These are phyloP conservation scores for Crematogaster levior DNA, from an alignment of 2,888 invertebrate genomes.

Conservation along the genomic window DNA sequence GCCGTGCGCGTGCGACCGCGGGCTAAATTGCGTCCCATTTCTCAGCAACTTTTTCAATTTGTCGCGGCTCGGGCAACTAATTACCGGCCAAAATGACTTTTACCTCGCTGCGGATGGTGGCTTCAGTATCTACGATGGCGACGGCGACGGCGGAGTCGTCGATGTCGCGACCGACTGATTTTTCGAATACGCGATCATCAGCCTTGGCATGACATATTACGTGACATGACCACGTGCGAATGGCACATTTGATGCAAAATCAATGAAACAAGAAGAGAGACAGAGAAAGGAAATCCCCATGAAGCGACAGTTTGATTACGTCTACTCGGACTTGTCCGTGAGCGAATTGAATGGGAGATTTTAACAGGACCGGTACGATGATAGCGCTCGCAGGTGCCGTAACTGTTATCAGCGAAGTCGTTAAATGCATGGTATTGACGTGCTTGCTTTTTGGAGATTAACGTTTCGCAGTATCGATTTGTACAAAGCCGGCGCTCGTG, in stretches of 20 bases:
- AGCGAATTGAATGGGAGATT: slow-evolving; percentile 34
- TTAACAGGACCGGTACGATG: background rate
- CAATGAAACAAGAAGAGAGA: slow-evolving; percentile 10
- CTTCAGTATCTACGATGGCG: slow-evolving; percentile 36
- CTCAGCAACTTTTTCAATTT: slow-evolving; percentile 84
- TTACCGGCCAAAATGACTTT: slow-evolving; percentile 83
- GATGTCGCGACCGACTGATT: slow-evolving; percentile 22
- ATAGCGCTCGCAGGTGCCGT: slow-evolving; percentile 29
- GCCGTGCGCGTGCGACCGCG: slow-evolving; percentile 65
- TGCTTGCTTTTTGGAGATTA: slow-evolving; percentile 35
- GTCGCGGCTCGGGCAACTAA: slow-evolving; percentile 83
- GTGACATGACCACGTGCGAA: slow-evolving; percentile 29
- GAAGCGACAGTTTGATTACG: slow-evolving; percentile 44
- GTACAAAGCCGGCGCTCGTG: background rate
- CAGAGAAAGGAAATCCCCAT: background rate
- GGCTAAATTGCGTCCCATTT: slow-evolving; percentile 83
- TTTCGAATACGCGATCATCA: slow-evolving; percentile 43
- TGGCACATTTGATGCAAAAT: slow-evolving; percentile 41
- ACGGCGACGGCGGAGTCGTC: slow-evolving; percentile 32
- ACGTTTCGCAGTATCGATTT: slow-evolving; percentile 10
- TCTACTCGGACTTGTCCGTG: slow-evolving; percentile 32
- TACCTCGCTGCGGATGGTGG: slow-evolving; percentile 62
- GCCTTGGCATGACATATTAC: slow-evolving; percentile 23
- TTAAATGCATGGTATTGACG: slow-evolving; percentile 37
- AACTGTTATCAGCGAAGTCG: slow-evolving; percentile 31